Conservation (phyloP, 2,888 invertebrate species). For the Agriopis leucophaearia region DNA sequence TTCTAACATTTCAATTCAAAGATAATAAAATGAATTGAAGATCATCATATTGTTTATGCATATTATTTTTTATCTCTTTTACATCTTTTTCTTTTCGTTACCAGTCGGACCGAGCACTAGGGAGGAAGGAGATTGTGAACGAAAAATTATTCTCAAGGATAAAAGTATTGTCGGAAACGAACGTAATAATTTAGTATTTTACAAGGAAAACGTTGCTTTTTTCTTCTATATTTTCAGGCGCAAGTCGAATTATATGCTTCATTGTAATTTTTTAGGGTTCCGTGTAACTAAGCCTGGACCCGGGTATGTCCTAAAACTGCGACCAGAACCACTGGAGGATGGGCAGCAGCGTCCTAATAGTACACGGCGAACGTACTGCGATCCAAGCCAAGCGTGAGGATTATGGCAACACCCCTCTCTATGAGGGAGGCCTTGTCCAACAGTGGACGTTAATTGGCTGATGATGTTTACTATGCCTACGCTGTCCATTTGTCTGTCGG, state of each 20-base stretch:
- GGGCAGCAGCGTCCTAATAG: no score
- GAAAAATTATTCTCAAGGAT: neutral
- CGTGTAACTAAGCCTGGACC: no score
- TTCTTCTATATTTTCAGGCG: neutral
- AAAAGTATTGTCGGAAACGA: neutral
- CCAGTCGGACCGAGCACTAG: neutral
- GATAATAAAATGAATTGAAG: slow-evolving; percentile 7
- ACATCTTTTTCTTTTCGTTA: slow-evolving; percentile 13
- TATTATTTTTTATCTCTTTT: slow-evolving; percentile 4
- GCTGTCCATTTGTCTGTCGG: no score
- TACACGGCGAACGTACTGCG: no score
- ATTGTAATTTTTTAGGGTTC: neutral
- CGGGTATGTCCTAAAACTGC: no score
- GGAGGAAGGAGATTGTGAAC: neutral
- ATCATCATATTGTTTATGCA: slow-evolving; percentile 13
- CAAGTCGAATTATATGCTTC: neutral
- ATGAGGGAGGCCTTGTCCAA: no score
- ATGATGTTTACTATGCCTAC: no score
- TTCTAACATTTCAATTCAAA: slow-evolving; percentile 3
- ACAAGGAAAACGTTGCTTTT: neutral
- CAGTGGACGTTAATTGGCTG: no score
- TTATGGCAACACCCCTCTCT: no score
- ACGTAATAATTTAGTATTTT: neutral
- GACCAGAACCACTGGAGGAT: no score
- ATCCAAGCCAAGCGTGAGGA: no score